Conservation (phyloP, 2,797 vertebrate species). For the Tiaroga cobitis region DNA sequence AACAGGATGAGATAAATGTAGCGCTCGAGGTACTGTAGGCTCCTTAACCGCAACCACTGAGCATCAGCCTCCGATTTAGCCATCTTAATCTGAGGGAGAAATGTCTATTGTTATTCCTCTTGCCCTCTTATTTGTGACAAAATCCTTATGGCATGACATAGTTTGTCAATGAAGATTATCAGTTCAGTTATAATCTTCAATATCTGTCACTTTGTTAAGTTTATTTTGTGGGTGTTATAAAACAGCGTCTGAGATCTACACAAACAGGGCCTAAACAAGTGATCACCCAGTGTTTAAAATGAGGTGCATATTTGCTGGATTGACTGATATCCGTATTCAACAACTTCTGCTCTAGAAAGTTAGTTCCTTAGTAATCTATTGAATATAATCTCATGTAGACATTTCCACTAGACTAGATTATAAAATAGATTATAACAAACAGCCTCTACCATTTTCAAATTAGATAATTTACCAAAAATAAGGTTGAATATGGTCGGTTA, state of each 20-base stretch:
- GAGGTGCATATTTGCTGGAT: not conserved
- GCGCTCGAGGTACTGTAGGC: conserved; percentile 94
- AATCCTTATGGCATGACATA: not conserved
- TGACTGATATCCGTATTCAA: not conserved
- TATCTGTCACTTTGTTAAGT: not conserved
- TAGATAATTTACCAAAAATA: no score
- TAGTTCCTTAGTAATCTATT: not conserved
- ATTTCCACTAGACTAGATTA: not conserved
- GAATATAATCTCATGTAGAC: not conserved
- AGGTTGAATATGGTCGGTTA: no score
- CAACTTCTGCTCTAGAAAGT: not conserved
- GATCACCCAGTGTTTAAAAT: not conserved
- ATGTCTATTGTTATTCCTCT: not conserved
- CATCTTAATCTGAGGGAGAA: conserved; percentile 83
- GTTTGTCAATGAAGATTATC: not conserved
- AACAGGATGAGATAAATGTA: conserved; percentile 97
- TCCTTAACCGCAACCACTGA: conserved; percentile 80
- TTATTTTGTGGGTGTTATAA: not conserved
- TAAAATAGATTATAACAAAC: not conserved
- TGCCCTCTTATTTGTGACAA: not conserved
- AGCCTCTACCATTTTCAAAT: not conserved
- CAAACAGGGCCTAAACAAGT: not conserved
- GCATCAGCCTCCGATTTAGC: conserved; percentile 82
- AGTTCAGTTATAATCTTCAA: not conserved
- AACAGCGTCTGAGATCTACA: not conserved